Evolutionary conservation across 2,888 invertebrate genomes (phyloP), one percentile per base, ranked within the genome.

Genomic region (Platycnemis pennipes): DNA sequence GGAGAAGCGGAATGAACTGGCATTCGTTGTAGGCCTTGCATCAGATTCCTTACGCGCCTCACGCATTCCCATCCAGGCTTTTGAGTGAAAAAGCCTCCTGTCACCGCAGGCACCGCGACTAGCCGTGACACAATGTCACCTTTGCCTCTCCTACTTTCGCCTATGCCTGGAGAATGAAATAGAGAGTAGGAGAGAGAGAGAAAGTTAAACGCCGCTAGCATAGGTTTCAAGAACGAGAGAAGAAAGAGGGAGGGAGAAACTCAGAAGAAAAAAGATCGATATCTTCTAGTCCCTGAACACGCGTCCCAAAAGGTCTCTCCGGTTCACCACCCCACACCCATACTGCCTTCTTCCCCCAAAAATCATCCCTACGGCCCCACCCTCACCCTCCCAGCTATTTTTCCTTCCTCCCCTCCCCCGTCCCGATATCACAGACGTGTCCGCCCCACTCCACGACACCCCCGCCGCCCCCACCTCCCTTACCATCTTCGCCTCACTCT

Each of bases 211-310:
- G 19, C 86, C 19, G 42, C 11, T 86, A 4, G 86, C 87, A 44
- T 46, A 46, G 87, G 45, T 77, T 77, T 37, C 8, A 37, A 77
- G 16, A 77, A 37, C 26, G 77, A 13, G 77, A n/a, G 77, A 11
- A 77, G 87, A 86, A 86, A 87, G 7, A 87, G 16, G 45, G 87
- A 87, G 87, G n/a, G 22, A 44, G 86, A 44, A 11, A 45, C 42
- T n/a, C 46, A 7, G 26, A 46, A n/a, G n/a, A n/a, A n/a, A 46
- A 87, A 87, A 87, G 87, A 87, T 87, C 87, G 87, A 87, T 87
- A 87, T 87, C 87, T 87, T 87, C 46, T 87, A 87, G 45, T 87
- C 87, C n/a, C 45, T 46, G 87, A 87, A 87, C 87, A 87, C 87
- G 87, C 87, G 87, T 87, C 87, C 87, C 26, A 26, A 87, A 87